Percentiles rank a stretch among this genome's conserved stretches.
Evolutionary conservation across 1,140 invertebrate species (phyloP).

Genomic region (Philaenus spumarius): DNA sequence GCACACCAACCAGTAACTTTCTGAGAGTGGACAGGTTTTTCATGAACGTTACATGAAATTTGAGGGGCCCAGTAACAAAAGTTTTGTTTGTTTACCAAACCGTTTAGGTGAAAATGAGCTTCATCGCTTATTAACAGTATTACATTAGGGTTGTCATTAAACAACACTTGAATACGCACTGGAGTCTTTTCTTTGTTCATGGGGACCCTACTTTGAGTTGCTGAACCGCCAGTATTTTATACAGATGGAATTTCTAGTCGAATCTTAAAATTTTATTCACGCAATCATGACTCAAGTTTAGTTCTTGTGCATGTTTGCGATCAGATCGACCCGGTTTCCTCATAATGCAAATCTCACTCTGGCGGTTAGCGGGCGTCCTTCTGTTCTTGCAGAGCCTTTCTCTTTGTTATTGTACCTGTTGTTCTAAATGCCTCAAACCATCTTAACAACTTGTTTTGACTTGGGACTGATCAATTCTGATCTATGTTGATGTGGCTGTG

Average conservation of each 20-base stretch:
- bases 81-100: constrained; percentile 36
- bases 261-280: background rate
- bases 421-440: no score
- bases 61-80: constrained; percentile 30
- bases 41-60: constrained; percentile 31
- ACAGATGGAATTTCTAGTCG: background rate
- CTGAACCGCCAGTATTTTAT: background rate
- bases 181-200: background rate
- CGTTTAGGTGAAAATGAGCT: constrained; percentile 35
- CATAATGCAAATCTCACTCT: no score
- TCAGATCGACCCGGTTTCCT: no score
- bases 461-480: no score
- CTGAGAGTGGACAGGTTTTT: constrained; percentile 33
- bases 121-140: constrained; percentile 27
- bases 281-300: background rate
- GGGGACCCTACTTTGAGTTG: background rate
- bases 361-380: no score
- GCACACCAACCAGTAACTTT: constrained; percentile 32
- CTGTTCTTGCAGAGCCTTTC: no score
- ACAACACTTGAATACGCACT: background rate
- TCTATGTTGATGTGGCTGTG: no score
- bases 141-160: background rate
- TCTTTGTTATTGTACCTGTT: no score
- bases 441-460: no score
- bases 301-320: no score